Evolutionary conservation across 2,888 invertebrate species (phyloP).

Genomic region (Callyntrura guangdongensis): DNA sequence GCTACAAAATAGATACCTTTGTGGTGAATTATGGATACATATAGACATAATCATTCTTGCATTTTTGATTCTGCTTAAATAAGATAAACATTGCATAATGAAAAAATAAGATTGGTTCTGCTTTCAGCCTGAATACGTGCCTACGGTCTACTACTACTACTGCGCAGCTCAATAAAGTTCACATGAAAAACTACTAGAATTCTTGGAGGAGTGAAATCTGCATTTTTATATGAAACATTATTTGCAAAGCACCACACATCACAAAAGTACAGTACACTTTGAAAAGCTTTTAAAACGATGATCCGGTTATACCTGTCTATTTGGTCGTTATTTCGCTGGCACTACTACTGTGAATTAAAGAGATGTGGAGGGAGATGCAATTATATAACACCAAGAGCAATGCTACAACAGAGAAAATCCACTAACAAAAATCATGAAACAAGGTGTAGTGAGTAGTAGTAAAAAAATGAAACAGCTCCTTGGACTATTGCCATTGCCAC

Average conservation of each 20-base stretch:
- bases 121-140: no score
- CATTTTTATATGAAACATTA: neutral
- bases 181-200: neutral
- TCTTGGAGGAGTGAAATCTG: neutral
- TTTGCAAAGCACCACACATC: no score
- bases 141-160: no score
- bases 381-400: slow-evolving; percentile 39
- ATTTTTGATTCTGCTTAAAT: neutral
- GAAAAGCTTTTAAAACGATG: slow-evolving; percentile 33
- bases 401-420: neutral
- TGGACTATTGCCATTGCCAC: slow-evolving; percentile 30
- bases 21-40: slow-evolving; percentile 28
- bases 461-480: slow-evolving; percentile 11
- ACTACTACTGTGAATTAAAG: slow-evolving; percentile 11
- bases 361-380: slow-evolving; percentile 26
- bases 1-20: neutral
- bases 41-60: neutral
- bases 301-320: slow-evolving; percentile 75
- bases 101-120: no score
- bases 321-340: slow-evolving; percentile 42
- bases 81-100: no score
- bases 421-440: neutral
- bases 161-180: neutral
- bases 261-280: no score
- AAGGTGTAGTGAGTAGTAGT: neutral